These are phyloP conservation scores for Orius insidiosus DNA, from an alignment of 1,140 invertebrate genomes.

Conservation along the genomic window DNA sequence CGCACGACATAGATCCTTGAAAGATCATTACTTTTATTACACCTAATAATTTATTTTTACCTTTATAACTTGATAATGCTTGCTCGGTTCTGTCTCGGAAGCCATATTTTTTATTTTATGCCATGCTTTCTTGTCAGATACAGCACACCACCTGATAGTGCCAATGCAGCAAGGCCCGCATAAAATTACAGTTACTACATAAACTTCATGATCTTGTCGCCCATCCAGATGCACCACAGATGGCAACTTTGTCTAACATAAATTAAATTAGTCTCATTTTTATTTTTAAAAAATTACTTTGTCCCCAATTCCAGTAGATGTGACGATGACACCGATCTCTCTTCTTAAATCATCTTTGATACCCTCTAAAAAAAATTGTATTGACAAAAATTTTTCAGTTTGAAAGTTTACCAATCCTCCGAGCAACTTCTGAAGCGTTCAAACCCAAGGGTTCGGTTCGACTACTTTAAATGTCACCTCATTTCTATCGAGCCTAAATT, in stretches of 20 bases:
- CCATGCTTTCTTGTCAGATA: conserved; percentile 57
- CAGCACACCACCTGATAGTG: conserved; percentile 45
- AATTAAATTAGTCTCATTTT: not conserved
- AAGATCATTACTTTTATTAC: too few relatives aligned
- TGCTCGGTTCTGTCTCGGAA: conserved; percentile 74
- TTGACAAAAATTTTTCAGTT: conserved; percentile 7
- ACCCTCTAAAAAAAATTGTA: conserved; percentile 35
- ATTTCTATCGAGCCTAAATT: conserved; percentile 44
- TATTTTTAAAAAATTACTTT: too few relatives aligned
- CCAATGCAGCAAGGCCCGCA: conserved; percentile 47
- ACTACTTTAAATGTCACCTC: conserved; percentile 70
- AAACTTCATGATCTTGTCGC: conserved; percentile 18
- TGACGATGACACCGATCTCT: conserved; percentile 38
- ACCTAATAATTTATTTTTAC: too few relatives aligned
- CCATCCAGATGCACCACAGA: conserved; percentile 14
- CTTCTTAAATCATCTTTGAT: conserved; percentile 40
- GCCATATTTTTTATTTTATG: conserved; percentile 49
- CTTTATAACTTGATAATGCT: conserved; percentile 84
- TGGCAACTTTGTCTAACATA: conserved; percentile 18
- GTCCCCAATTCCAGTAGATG: conserved; percentile 59
- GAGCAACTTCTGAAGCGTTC: conserved; percentile 53
- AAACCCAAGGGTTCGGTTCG: conserved; percentile 42
- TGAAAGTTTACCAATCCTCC: conserved; percentile 41
- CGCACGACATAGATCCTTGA: conserved; percentile 87
- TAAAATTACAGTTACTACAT: conserved; percentile 36